Percentiles rank a stretch among this genome's conserved stretches.
These are phyloP conservation scores for Archaeoteleia sp. DNA, from an alignment of 2,888 invertebrate species.

Conservation along the genomic window DNA sequence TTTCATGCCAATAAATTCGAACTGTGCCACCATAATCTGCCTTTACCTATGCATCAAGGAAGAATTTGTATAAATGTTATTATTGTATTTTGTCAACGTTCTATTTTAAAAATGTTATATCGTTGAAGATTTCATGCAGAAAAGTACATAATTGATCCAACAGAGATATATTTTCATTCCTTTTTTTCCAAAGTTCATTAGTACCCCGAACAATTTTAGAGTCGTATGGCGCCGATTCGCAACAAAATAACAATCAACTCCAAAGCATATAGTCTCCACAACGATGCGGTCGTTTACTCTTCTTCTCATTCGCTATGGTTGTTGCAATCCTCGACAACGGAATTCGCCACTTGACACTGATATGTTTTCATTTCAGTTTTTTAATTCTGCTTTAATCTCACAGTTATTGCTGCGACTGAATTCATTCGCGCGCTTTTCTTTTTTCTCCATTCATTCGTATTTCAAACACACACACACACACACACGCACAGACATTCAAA, in stretches of 20 bases:
- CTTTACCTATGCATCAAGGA: too few relatives aligned
- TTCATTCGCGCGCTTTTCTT: conserved; percentile 41
- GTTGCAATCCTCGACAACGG: conserved; percentile 58
- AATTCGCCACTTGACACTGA: conserved; percentile 66
- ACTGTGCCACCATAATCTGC: conserved; percentile 37
- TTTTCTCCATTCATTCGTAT: conserved; percentile 59
- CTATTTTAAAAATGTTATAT: too few relatives aligned
- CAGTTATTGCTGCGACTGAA: conserved; percentile 71
- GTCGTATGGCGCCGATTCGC: conserved; percentile 22
- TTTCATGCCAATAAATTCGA: conserved; percentile 48
- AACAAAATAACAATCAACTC: conserved; percentile 39
- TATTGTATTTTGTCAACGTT: too few relatives aligned
- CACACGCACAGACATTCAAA: conserved; percentile 56
- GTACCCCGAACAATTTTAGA: conserved; percentile 19
- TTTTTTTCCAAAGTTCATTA: conserved; percentile 24
- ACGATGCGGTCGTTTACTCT: conserved; percentile 48
- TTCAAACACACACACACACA: conserved; percentile 57
- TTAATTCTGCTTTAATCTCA: conserved; percentile 74
- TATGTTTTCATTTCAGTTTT: conserved; percentile 69
- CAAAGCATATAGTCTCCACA: conserved; percentile 31
- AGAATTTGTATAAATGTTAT: not conserved
- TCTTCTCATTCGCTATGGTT: conserved; percentile 53
- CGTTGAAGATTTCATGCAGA: too few relatives aligned
- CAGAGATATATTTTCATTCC: too few relatives aligned
- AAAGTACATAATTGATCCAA: too few relatives aligned